Evolutionary conservation across 2,888 invertebrate genomes (phyloP).

Genomic region (Zaprionus bogoriensis): DNA sequence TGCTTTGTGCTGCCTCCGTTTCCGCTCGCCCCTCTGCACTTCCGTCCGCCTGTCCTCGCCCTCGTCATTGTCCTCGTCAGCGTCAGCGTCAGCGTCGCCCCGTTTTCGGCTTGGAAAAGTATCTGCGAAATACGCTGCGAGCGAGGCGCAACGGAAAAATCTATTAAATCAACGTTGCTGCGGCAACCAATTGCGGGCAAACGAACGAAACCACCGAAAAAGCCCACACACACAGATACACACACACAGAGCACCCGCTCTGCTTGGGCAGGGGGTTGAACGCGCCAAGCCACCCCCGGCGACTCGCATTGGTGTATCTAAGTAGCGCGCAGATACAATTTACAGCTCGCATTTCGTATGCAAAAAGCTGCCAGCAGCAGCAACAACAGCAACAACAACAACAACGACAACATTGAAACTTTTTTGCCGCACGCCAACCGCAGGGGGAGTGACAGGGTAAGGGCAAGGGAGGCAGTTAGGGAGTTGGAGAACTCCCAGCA

Average conservation of each 20-base stretch:
- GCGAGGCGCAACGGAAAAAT: constrained; percentile 81
- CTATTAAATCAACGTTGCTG: constrained; percentile 83
- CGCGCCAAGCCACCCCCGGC: constrained; percentile 59
- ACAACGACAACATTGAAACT: constrained; percentile 30
- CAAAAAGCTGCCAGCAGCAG: constrained; percentile 56
- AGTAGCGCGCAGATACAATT: constrained; percentile 80
- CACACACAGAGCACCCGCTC: background rate
- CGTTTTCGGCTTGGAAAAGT: constrained; percentile 32
- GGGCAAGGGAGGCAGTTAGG: background rate
- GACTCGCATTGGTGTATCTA: constrained; percentile 69
- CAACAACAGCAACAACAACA: constrained; percentile 16
- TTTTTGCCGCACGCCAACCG: constrained; percentile 67
- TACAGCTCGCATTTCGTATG: constrained; percentile 79
- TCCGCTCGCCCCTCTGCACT: background rate
- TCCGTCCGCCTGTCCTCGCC: constrained; percentile 5
- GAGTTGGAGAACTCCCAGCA: constrained; percentile 16
- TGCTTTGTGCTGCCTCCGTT: constrained; percentile 20
- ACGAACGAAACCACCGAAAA: constrained; percentile 80
- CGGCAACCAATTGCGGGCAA: constrained; percentile 82
- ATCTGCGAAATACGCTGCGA: constrained; percentile 76
- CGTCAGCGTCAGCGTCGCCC: constrained; percentile 18
- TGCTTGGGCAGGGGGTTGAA: constrained; percentile 35
- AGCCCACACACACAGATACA: constrained; percentile 32
- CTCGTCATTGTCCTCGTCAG: constrained; percentile 19
- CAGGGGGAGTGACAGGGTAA: constrained; percentile 20